Evolutionary conservation across 1,140 invertebrate genomes (phyloP).

Genomic region (Panonychus citri): DNA sequence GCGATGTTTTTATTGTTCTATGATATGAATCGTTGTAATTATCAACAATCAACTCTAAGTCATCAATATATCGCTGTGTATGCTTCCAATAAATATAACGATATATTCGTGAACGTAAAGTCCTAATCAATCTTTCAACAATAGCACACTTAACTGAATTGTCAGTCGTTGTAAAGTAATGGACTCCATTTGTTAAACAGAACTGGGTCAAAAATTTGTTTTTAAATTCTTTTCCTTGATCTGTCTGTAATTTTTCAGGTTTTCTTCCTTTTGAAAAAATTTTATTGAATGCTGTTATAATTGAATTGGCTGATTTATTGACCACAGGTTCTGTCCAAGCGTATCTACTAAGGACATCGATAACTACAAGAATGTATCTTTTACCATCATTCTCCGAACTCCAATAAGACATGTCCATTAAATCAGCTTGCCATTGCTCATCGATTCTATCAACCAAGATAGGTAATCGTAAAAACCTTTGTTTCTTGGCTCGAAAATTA

Average conservation of each 20-base stretch:
- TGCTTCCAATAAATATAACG: neutral
- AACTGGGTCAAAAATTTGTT: slow-evolving; percentile 15
- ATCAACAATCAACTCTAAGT: neutral
- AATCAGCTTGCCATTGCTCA: neutral
- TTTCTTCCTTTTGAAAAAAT: neutral
- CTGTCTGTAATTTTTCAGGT: slow-evolving; percentile 5
- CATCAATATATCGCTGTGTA: neutral
- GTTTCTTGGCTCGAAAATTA: neutral
- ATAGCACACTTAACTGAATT: slow-evolving; percentile 23
- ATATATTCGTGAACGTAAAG: slow-evolving; percentile 17
- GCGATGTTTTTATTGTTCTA: neutral
- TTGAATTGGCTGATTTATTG: neutral
- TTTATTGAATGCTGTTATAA: neutral
- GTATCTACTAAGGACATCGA: neutral
- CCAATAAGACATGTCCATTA: neutral
- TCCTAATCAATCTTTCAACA: slow-evolving; percentile 25
- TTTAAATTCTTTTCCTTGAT: slow-evolving; percentile 6
- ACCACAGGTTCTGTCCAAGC: neutral
- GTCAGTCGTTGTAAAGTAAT: slow-evolving; percentile 23
- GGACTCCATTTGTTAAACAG: slow-evolving; percentile 19
- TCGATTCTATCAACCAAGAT: neutral
- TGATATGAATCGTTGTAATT: neutral
- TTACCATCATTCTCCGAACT: neutral
- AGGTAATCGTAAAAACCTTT: neutral
- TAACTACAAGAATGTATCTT: neutral